Evolutionary conservation across 2,797 vertebrate species (phyloP), one percentile per base, ranked within the genome.

Genomic region (Champsocephalus gunnari): DNA sequence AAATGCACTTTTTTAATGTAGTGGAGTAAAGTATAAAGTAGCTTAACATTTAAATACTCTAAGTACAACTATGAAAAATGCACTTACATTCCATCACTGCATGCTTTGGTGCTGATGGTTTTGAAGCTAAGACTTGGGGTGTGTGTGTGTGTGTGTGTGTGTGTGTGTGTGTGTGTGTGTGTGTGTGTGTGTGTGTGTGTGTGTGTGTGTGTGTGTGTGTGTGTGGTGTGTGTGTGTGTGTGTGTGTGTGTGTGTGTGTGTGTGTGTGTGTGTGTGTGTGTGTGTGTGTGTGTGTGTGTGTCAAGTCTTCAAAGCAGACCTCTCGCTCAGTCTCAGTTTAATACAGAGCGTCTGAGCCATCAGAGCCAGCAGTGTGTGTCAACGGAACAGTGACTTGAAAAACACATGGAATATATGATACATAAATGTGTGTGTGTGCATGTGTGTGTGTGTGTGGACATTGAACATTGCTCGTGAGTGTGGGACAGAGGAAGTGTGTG

Each of bases 241-340:
- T n/a, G n/a, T n/a, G n/a, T 48, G 43, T 66, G 64, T 56, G 63
- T 44, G 53, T 54, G 63, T 67, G 55, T 49, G 51, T 47, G 28
- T 49, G 50, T 73, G 13, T 19, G 32, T n/a, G 14, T 12, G 54
- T n/a, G 48, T 1, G n/a, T 50, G 3, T 59, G 13, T 44, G 48
- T 47, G 54, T 74, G 72, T 73, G 64, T 48, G 44, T 57, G 62
- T 50, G 55, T 65, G 68, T 38, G 62, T 64, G 49, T 66, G 64
- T 56, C 55, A 16, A 14, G 7, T 57, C 32, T 83, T 61, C 47
- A 71, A 70, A 65, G 78, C 51, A 73, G 79, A 77, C 57, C 38
- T 64, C 41, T 80, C 58, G 65, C 66, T 77, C 65, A 63, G 50
- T 67, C 67, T 68, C 61, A 74, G 61, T 71, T 81, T 77, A 74